Conservation (phyloP, 1,140 invertebrate genomes). For the Arctopsyche grandis region DNA sequence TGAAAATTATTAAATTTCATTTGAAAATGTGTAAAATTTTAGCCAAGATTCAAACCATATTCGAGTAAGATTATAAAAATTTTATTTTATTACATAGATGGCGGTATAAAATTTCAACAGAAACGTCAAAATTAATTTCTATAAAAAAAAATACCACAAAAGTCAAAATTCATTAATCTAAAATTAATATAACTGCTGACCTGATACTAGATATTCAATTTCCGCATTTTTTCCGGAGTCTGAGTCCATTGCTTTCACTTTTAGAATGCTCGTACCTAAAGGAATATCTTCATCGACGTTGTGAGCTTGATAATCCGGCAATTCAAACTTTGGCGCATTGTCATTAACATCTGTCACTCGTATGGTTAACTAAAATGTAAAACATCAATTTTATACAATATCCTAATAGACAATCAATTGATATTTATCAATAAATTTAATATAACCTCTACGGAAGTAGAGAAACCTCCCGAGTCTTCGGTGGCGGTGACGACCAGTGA, state of each 20-base stretch:
- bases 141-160: background rate
- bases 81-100: background rate
- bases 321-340: constrained; percentile 92
- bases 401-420: background rate
- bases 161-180: background rate
- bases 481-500: constrained; percentile 92
- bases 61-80: background rate
- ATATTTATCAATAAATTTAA: no score
- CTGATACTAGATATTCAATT: constrained; percentile 89
- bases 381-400: background rate
- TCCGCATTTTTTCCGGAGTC: constrained; percentile 94
- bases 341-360: constrained; percentile 95
- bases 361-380: constrained; percentile 79
- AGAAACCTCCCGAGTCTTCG: constrained; percentile 95
- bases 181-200: constrained; percentile 50
- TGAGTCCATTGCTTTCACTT: constrained; percentile 92
- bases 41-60: background rate
- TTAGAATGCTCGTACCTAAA: constrained; percentile 88
- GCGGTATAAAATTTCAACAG: background rate
- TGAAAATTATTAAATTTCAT: constrained; percentile 59
- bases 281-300: constrained; percentile 95
- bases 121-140: background rate
- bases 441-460: constrained; percentile 89
- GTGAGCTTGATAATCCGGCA: constrained; percentile 95
- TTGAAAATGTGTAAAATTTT: background rate